Base-by-base conservation (phyloP, 2,888 invertebrate genomes). In the Drosophila fulvimacula region DNA sequence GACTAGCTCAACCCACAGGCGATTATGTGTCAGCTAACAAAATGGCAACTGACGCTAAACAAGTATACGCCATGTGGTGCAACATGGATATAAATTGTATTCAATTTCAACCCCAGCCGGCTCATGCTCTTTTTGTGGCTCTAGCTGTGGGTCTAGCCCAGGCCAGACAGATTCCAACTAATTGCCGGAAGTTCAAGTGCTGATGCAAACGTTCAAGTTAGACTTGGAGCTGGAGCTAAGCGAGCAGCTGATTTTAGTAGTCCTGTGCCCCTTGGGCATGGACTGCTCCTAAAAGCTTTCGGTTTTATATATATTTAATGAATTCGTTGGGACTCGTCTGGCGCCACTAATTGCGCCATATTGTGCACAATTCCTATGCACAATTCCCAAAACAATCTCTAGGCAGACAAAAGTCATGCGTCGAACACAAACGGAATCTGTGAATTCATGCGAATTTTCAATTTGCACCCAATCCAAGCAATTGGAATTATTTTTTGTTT, bases 181-280 rank as follows among this genome's bases (percentile, higher is more conserved):
- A 83, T 84, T 79, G 81, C 85, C 85, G 83, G 83, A 83, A 77
- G 79, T 79, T 77, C 71, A 79, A 79, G 68, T 69, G 73, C 68
- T 79, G 34, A 71, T 17, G 52, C 59, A 69, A 69, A 55, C 34
- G 36, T 52, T 58, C 61, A 21, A 34, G 13, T 10, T 34, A 5
- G 41, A 52, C 51, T 39, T 32, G 52, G 27, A 27, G 49, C 52
- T 58, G 51, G 27, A 55, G 56, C 39, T 30, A 55, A 19, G 7
- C 24, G 39, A 63, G 21, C 48, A 41, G 48, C 52, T 32, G 62
- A 73, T 58, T 55, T 61, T 38, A 42, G 21, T 39, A 51, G 36
- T 24, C 41, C 7, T 13, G 44, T 24, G 44, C 13, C 55, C 21
- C 32, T 17, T 13, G 62, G 52, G 55, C 46, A 66, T 51, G 46